Percentiles rank a stretch among this genome's conserved stretches.
These are phyloP conservation scores for Hypercompe scribonia DNA, from an alignment of 2,888 invertebrate species.

Conservation along the genomic window DNA sequence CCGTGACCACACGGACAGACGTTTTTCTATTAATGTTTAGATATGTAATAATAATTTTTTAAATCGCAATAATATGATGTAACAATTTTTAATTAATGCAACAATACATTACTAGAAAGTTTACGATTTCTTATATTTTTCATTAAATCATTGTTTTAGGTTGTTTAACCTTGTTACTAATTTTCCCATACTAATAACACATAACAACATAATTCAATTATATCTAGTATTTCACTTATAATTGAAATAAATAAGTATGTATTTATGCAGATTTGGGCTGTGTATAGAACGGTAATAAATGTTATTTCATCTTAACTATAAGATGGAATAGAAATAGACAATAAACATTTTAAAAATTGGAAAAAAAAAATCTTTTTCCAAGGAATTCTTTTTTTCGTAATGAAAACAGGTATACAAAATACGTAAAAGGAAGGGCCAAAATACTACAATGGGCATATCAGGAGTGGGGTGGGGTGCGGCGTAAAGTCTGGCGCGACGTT, in stretches of 20 bases:
- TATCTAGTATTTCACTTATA: no score
- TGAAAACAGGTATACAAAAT: slow-evolving; percentile 30
- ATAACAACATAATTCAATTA: no score
- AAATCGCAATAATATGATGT: no score
- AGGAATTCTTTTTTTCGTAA: neutral
- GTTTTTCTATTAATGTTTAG: no score
- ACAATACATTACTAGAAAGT: no score
- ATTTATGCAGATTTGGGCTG: no score
- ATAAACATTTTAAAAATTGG: neutral
- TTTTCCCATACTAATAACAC: neutral
- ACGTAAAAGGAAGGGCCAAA: slow-evolving; percentile 45
- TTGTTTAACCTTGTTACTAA: neutral
- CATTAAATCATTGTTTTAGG: neutral
- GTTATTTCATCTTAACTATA: neutral
- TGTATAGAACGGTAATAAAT: neutral
- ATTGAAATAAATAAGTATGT: no score
- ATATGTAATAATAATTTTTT: no score
- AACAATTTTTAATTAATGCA: no score
- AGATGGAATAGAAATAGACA: neutral
- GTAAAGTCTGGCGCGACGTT: slow-evolving; percentile 63
- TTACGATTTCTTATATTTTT: no score
- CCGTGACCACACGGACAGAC: no score
- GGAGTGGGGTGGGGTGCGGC: slow-evolving; percentile 63
- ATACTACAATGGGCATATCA: slow-evolving; percentile 51
- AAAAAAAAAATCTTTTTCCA: neutral